Percentiles rank a stretch among this genome's conserved stretches.
These are phyloP conservation scores for Bufo bufo DNA, from an alignment of 2,113 vertebrate species.

Conservation along the genomic window DNA sequence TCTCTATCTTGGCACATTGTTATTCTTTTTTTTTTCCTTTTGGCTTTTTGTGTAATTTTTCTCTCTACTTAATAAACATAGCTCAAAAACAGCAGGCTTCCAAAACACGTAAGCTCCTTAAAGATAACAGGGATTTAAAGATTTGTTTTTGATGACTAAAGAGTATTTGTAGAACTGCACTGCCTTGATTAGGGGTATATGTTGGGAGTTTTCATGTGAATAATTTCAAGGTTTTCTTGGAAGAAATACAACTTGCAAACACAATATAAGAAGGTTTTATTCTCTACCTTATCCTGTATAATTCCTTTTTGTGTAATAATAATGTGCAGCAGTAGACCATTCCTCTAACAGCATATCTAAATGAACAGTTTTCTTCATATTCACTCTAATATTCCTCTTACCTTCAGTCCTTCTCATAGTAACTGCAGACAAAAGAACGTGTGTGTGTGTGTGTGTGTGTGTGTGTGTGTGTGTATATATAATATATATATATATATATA, in stretches of 20 bases:
- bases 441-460: too few species aligned
- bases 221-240: slow-evolving; percentile 7
- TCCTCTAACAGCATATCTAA: background rate
- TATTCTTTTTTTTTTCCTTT: background rate
- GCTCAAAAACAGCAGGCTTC: slow-evolving; percentile 15
- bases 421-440: background rate
- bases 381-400: background rate
- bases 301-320: background rate
- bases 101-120: slow-evolving; percentile 36
- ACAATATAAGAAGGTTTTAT: background rate
- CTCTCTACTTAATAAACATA: slow-evolving; percentile 17
- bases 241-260: background rate
- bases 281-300: background rate
- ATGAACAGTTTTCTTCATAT: background rate
- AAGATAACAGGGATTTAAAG: slow-evolving; percentile 40
- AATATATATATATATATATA: too few species aligned
- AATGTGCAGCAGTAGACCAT: background rate
- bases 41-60: slow-evolving; percentile 14
- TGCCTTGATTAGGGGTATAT: slow-evolving; percentile 26
- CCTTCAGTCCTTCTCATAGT: background rate
- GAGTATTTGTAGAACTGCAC: background rate
- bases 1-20: slow-evolving; percentile 21
- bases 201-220: slow-evolving; percentile 3
- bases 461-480: too few species aligned
- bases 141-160: slow-evolving; percentile 36